Evolutionary conservation across 1,140 invertebrate genomes (phyloP).

Genomic region (Atta cephalotes): DNA sequence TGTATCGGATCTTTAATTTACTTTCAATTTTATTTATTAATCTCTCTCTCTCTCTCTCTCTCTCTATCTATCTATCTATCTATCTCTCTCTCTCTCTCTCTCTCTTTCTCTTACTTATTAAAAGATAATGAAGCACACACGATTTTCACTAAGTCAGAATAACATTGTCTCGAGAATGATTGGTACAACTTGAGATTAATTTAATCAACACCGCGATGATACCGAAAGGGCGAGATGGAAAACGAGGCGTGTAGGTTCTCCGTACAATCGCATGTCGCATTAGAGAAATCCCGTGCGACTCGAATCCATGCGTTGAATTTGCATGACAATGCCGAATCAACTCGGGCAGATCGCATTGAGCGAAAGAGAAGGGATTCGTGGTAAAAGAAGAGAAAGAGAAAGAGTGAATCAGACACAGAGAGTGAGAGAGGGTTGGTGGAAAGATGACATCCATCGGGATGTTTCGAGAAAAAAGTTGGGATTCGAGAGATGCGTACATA

Average conservation of each 20-base stretch:
- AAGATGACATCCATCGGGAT: constrained; percentile 59
- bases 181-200: constrained; percentile 43
- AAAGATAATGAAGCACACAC: not conserved
- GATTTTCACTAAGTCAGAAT: not conserved
- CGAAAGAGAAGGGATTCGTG: not conserved
- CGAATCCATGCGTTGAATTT: constrained; percentile 69
- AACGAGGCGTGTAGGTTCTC: constrained; percentile 16
- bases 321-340: constrained; percentile 80
- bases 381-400: not conserved
- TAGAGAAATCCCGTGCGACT: constrained; percentile 57
- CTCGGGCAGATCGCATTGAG: constrained; percentile 29
- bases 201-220: constrained; percentile 28
- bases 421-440: not conserved
- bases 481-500: constrained; percentile 26
- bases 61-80: too few relatives aligned
- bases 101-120: not conserved
- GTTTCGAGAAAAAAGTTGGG: constrained; percentile 72
- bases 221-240: not conserved
- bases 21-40: constrained; percentile 1
- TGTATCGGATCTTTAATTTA: not conserved
- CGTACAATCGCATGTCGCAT: constrained; percentile 26
- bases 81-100: too few relatives aligned
- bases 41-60: too few relatives aligned
- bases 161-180: not conserved
- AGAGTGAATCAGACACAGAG: not conserved